Evolutionary conservation across 2,113 vertebrate species (phyloP).

Genomic region (Myotis brandtii): DNA sequence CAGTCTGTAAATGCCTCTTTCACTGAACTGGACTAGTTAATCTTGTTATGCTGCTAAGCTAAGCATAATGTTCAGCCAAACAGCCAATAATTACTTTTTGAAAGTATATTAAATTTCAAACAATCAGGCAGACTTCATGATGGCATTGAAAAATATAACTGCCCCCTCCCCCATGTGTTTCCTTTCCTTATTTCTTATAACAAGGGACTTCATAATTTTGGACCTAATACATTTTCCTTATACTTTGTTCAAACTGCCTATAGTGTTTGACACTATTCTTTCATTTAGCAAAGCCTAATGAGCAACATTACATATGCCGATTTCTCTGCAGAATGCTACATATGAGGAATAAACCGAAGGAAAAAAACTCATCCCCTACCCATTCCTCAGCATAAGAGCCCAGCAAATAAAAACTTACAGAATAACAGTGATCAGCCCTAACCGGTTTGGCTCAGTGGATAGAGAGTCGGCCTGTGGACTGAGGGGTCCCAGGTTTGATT

Average conservation of each 20-base stretch:
- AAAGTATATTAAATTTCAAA: background rate
- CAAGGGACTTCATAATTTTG: background rate
- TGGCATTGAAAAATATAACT: background rate
- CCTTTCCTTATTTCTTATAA: background rate
- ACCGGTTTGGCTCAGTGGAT: too few species aligned
- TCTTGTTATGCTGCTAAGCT: background rate
- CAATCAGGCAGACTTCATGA: background rate
- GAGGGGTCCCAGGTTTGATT: too few species aligned
- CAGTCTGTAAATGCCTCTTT: background rate
- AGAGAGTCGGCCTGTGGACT: too few species aligned
- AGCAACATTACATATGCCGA: accelerated
- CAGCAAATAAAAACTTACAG: background rate
- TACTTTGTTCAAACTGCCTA: background rate
- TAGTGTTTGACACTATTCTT: background rate
- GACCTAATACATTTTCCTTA: background rate
- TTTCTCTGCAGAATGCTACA: background rate
- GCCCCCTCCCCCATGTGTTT: background rate
- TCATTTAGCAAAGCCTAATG: background rate
- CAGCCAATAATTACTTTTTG: background rate
- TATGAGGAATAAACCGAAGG: background rate
- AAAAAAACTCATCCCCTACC: background rate
- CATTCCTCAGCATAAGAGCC: background rate
- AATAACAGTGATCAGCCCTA: background rate
- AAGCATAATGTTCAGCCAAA: background rate
- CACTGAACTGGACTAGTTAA: background rate